These are phyloP conservation scores for Pionites leucogaster DNA, from an alignment of 2,113 vertebrate genomes.

Conservation along the genomic window DNA sequence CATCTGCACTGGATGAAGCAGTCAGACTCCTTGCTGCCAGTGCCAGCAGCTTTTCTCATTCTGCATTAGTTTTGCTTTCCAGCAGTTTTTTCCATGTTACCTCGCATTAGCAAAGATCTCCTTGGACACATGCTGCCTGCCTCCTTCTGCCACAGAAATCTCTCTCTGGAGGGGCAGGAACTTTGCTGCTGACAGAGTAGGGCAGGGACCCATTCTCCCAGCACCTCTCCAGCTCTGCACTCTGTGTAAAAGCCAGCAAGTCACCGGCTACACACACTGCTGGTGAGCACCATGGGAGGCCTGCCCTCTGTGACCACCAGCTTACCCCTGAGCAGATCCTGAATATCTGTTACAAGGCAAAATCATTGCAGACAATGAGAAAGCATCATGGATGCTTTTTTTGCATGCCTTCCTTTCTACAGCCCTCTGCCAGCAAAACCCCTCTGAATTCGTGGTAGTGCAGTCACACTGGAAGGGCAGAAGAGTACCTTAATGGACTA, in stretches of 20 bases:
- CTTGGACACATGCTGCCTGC: not conserved
- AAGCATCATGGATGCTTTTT: not conserved
- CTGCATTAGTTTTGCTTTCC: not conserved
- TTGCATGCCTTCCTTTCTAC: not conserved
- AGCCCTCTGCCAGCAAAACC: not conserved
- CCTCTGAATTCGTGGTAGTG: not conserved
- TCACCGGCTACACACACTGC: not conserved
- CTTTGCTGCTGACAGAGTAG: not conserved
- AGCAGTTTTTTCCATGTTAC: not conserved
- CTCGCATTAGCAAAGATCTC: not conserved
- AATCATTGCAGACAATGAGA: not conserved
- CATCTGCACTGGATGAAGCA: not conserved
- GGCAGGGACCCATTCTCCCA: not conserved
- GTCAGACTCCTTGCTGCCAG: not conserved
- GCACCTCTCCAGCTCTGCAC: not conserved
- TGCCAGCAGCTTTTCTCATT: not conserved
- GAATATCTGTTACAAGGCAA: not conserved
- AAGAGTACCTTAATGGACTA: not conserved
- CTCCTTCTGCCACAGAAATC: not conserved
- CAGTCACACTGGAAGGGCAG: not conserved
- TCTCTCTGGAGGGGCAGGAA: not conserved
- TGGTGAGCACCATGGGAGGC: fast-evolving
- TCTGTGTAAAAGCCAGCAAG: not conserved
- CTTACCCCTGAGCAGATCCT: not conserved
- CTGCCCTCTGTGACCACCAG: not conserved